These are phyloP conservation scores for Homarus americanus DNA, from an alignment of 1,140 invertebrate genomes.

Conservation along the genomic window DNA sequence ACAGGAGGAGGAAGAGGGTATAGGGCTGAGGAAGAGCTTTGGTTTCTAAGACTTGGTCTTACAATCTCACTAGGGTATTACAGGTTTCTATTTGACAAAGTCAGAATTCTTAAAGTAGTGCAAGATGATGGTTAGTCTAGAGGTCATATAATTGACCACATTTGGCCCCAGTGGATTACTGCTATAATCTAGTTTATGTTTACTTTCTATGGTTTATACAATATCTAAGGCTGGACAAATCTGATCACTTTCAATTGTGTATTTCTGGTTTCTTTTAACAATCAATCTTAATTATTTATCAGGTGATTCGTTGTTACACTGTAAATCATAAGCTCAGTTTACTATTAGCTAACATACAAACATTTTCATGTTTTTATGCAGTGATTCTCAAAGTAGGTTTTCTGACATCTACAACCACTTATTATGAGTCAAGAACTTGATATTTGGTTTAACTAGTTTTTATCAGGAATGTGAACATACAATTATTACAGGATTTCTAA, in stretches of 20 bases:
- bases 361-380: background rate
- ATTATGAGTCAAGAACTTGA: background rate
- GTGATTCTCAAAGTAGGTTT: background rate
- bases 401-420: background rate
- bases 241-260: background rate
- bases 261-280: background rate
- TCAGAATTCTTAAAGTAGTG: slow-evolving; percentile 8
- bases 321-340: slow-evolving; percentile 24
- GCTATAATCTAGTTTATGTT: slow-evolving; percentile 21
- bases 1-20: slow-evolving; percentile 56
- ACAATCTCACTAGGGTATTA: slow-evolving; percentile 5
- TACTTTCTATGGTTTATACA: background rate
- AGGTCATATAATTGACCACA: background rate
- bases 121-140: slow-evolving; percentile 3
- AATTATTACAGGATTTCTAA: background rate
- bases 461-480: background rate
- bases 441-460: background rate
- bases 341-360: background rate
- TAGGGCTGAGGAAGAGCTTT: slow-evolving; percentile 38
- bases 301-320: slow-evolving; percentile 36
- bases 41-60: slow-evolving; percentile 3
- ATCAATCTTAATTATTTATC: background rate
- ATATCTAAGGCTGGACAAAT: slow-evolving; percentile 30
- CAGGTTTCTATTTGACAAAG: background rate
- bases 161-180: slow-evolving; percentile 13